These are phyloP conservation scores for Notospermus geniculatus DNA, from an alignment of 1,140 invertebrate genomes.

Conservation along the genomic window DNA sequence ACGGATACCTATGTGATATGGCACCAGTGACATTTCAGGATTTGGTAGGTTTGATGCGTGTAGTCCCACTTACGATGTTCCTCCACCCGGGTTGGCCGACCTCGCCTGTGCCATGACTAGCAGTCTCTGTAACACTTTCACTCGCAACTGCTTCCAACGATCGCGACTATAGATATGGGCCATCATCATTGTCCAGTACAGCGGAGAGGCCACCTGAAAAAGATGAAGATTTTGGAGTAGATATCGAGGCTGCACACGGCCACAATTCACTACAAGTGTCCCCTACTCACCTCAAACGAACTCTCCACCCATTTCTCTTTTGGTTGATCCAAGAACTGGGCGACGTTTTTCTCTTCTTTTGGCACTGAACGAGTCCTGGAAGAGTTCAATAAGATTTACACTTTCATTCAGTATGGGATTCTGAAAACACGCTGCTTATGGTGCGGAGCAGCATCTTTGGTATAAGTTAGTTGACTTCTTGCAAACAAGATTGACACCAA, in stretches of 20 bases:
- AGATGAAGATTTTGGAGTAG: not conserved
- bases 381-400: constrained; percentile 7
- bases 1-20: too few relatives aligned
- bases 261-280: not conserved
- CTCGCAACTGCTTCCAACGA: constrained; percentile 66
- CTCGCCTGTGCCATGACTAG: constrained; percentile 77
- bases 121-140: constrained; percentile 74
- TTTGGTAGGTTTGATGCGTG: too few relatives aligned
- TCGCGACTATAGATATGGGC: constrained; percentile 73
- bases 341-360: constrained; percentile 72
- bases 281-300: constrained; percentile 73
- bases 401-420: too few relatives aligned
- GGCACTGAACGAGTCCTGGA: constrained; percentile 71
- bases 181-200: constrained; percentile 80
- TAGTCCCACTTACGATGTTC: constrained; percentile 31
- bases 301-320: constrained; percentile 68
- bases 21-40: too few relatives aligned
- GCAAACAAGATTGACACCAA: too few relatives aligned
- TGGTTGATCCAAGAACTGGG: constrained; percentile 66
- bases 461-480: too few relatives aligned
- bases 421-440: too few relatives aligned
- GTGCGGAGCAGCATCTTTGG: too few relatives aligned
- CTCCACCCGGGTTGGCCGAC: constrained; percentile 39
- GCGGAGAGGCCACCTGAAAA: constrained; percentile 73
- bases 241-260: not conserved